phyloP scores from a whole-genome alignment of 2,888 invertebrate genomes.

The Apomyelois bistriatella region DNA sequence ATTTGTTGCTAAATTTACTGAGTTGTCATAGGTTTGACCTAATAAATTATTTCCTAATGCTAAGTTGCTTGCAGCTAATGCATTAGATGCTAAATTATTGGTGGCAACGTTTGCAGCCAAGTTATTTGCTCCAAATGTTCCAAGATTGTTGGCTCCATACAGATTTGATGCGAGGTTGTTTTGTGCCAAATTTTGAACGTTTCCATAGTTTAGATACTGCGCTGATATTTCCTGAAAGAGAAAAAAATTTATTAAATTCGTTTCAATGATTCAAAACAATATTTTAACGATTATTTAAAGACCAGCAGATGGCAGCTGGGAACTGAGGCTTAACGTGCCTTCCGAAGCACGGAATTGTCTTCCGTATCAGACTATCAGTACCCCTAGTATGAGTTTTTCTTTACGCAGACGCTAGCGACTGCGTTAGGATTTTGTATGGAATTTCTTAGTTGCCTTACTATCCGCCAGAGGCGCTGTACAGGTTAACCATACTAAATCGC shows the following conservation, averaged over 20 bases:
- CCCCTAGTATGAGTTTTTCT: too few species aligned
- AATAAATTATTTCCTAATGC: not conserved
- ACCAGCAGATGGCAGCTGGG: too few species aligned
- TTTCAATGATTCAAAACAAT: too few species aligned
- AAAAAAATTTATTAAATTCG: not conserved
- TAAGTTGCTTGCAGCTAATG: not conserved
- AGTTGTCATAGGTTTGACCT: not conserved
- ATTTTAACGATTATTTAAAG: too few species aligned
- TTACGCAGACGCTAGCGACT: too few species aligned
- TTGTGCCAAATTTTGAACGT: not conserved
- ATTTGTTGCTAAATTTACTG: not conserved
- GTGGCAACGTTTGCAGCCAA: not conserved
- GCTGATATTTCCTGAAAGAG: conserved; percentile 7
- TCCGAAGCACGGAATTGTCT: too few species aligned
- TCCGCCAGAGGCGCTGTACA: too few species aligned
- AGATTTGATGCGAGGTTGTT: not conserved
- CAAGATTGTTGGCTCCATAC: not conserved
- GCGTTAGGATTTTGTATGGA: too few species aligned
- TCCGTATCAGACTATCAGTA: too few species aligned
- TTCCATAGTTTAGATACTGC: conserved; percentile 1
- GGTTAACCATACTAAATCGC: too few species aligned
- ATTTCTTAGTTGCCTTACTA: too few species aligned
- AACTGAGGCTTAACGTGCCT: too few species aligned
- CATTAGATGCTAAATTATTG: not conserved
- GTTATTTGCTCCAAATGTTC: not conserved